These are phyloP conservation scores for Australoheros scitulus DNA, from an alignment of 2,113 vertebrate genomes.

Conservation along the genomic window DNA sequence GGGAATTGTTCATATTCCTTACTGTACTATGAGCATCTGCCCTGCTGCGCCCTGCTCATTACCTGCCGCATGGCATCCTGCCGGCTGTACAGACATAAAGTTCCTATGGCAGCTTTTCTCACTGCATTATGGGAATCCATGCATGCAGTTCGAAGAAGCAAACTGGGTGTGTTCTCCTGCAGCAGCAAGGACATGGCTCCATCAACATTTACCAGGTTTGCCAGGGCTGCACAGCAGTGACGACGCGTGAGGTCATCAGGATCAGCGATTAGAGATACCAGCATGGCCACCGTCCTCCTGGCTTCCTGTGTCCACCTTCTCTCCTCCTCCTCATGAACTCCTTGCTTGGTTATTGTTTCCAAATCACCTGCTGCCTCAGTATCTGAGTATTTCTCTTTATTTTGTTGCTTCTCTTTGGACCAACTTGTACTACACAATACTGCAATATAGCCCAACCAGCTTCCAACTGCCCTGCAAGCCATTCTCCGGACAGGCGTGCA, in stretches of 20 bases:
- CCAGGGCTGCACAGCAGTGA: slow-evolving; percentile 74
- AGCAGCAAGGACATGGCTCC: slow-evolving; percentile 55
- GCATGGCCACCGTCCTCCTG: slow-evolving; percentile 41
- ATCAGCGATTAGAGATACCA: slow-evolving; percentile 69
- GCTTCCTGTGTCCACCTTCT: slow-evolving; percentile 68
- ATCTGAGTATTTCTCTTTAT: slow-evolving; percentile 7
- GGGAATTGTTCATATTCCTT: fast-evolving
- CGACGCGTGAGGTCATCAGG: slow-evolving; percentile 73
- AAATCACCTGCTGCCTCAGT: background rate
- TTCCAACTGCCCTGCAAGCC: slow-evolving; percentile 74
- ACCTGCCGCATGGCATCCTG: slow-evolving; percentile 71
- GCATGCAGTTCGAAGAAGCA: slow-evolving; percentile 71
- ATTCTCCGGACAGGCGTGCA: slow-evolving; percentile 63
- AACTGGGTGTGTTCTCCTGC: slow-evolving; percentile 43
- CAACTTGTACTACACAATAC: background rate
- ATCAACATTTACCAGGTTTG: slow-evolving; percentile 61
- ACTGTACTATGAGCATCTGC: background rate
- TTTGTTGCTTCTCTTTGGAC: slow-evolving; percentile 17
- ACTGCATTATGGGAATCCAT: slow-evolving; percentile 73
- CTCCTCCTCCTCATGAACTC: slow-evolving; percentile 1
- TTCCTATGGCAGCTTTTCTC: slow-evolving; percentile 69
- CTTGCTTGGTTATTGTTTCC: background rate
- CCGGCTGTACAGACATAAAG: slow-evolving; percentile 70
- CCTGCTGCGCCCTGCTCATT: slow-evolving; percentile 26
- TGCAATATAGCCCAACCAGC: slow-evolving; percentile 72